These are phyloP conservation scores for Clavelina lepadiformis DNA, from an alignment of 23 tunicate species.

Conservation along the genomic window DNA sequence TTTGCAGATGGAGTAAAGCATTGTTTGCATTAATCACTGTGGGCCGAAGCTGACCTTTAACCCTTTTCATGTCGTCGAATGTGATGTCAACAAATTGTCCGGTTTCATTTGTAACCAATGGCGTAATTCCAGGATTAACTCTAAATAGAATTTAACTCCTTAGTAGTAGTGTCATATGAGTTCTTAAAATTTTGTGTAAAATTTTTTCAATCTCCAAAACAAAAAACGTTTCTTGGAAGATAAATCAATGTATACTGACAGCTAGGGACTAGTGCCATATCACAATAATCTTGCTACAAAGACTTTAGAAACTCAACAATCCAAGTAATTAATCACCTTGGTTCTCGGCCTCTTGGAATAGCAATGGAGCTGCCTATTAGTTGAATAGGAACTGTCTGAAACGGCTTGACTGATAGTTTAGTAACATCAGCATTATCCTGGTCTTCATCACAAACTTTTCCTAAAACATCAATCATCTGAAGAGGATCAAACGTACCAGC, in stretches of 20 bases:
- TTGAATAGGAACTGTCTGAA: conserved; percentile 76
- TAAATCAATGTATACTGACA: background rate
- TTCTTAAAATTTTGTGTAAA: background rate
- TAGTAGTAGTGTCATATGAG: background rate
- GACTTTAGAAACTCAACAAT: no score
- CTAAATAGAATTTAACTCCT: no score
- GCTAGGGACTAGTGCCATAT: no score
- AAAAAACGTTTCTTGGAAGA: background rate
- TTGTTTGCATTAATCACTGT: conserved; percentile 36
- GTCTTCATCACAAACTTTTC: conserved; percentile 36
- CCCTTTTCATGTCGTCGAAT: conserved; percentile 40
- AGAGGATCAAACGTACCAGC: conserved; percentile 68
- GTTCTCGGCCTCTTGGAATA: conserved; percentile 23
- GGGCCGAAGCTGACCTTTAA: conserved; percentile 40
- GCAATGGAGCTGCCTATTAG: conserved; percentile 54
- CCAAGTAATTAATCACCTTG: conserved; percentile 53
- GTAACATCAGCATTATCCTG: conserved; percentile 8
- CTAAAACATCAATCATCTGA: conserved; percentile 73
- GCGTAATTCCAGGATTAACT: conserved; percentile 76
- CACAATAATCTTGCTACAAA: no score
- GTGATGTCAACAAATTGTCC: conserved; percentile 56
- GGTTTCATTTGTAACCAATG: conserved; percentile 56
- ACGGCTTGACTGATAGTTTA: conserved; percentile 24
- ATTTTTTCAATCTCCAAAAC: background rate
- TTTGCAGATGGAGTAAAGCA: conserved; percentile 24